phyloP scores from a whole-genome alignment of 2,888 invertebrate species.

The Nudaria mundana region DNA sequence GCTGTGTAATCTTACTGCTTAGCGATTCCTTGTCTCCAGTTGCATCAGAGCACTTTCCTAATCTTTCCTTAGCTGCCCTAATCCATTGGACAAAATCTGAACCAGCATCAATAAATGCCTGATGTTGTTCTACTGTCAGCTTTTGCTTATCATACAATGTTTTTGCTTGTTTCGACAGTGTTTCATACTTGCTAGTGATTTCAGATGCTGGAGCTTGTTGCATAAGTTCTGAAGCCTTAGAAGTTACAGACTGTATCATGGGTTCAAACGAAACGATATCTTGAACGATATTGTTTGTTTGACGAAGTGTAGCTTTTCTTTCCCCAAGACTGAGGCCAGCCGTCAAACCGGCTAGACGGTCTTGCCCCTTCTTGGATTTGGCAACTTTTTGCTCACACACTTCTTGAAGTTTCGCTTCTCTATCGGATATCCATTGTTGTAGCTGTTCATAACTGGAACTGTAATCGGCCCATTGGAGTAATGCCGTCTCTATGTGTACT shows the following conservation, averaged over 20 bases:
- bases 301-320: constrained; percentile 92
- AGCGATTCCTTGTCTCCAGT: constrained; percentile 95
- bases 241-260: constrained; percentile 97
- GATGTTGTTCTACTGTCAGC: constrained; percentile 94
- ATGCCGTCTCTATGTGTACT: constrained; percentile 93
- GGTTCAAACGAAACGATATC: constrained; percentile 98
- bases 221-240: constrained; percentile 95
- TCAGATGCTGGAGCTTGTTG: constrained; percentile 95
- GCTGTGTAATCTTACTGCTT: constrained; percentile 91
- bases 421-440: constrained; percentile 96
- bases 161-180: constrained; percentile 93
- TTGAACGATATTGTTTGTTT: constrained; percentile 96
- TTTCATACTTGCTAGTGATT: constrained; percentile 95
- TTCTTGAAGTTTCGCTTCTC: constrained; percentile 95
- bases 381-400: constrained; percentile 92
- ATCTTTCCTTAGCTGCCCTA: constrained; percentile 92
- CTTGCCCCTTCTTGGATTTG: constrained; percentile 89
- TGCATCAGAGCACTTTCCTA: constrained; percentile 95
- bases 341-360: constrained; percentile 84
- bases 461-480: constrained; percentile 97
- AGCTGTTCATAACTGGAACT: constrained; percentile 95
- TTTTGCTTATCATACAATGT: constrained; percentile 94
- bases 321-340: constrained; percentile 90
- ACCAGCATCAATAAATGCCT: constrained; percentile 95
- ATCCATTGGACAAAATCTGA: constrained; percentile 97